Base-by-base conservation (phyloP, 2,113 vertebrate species). In the Poeciliopsis retropinna region DNA sequence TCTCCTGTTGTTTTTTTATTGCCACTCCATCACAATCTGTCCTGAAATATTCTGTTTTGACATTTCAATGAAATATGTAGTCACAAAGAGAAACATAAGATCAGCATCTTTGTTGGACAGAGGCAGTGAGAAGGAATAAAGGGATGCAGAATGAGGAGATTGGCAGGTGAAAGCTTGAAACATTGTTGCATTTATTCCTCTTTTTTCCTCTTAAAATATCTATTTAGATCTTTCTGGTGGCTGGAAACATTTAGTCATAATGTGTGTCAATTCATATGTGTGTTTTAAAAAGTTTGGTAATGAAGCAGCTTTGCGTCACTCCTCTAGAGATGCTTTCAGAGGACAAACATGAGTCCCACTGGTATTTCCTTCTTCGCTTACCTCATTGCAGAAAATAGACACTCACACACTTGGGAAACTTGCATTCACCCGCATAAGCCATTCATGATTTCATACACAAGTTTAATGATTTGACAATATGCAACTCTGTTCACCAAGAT, bases 321-420 rank as follows among this genome's bases (percentile, higher is more conserved):
- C 85, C 92, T 90, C 88, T 1, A 78, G 91, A 93, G 92, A 92
- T 82, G 73, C 82, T 81, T 73, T 85, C 86, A 85, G 72, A 81
- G 74, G 78, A 91, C 92, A 93, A 94, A 94, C 92, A 90, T 70
- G 69, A 73, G 88, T 93, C 89, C 91, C 91, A 3, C 64, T 87
- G 91, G 91, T 91, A 88, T 88, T 79, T 61, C 67, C 82, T 41
- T 85, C 62, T 89, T 81, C 73, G 87, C 85, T 91, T 88, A 89
- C 78, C 74, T 78, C 86, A 89, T 76, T 87, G 79, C 34, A 65
- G 41, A 41, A 62, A 83, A 76, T 34, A 71, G 47, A 80, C 78
- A 80, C 64, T 1, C 64, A 29, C n/a, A 62, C 44, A 54, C 32
- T 64, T 30, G 47, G 44, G 68, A 63, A 29, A 67, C 8, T 1